Percentiles rank a stretch among this genome's conserved stretches.
Conservation (phyloP, 2,888 invertebrate species). For the Temnothorax unifasciatus region DNA sequence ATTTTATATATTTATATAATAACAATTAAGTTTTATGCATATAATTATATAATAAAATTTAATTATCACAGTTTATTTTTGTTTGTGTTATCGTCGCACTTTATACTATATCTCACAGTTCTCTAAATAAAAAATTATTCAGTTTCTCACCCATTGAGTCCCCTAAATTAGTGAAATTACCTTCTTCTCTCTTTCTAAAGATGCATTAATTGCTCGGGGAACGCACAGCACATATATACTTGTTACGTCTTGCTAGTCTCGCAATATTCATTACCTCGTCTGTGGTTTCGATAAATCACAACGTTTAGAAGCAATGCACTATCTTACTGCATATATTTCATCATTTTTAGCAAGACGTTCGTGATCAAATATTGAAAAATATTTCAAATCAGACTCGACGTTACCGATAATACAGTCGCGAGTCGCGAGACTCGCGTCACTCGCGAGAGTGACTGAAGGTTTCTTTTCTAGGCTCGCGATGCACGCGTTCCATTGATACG, state of each 20-base stretch:
- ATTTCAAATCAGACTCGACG: background rate
- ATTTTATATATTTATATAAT: background rate
- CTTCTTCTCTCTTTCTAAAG: background rate
- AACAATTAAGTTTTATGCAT: background rate
- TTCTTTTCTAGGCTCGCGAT: conserved; percentile 1
- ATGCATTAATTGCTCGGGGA: background rate
- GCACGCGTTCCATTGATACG: conserved; percentile 26
- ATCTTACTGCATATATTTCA: background rate
- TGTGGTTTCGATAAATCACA: background rate
- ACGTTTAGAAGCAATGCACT: background rate
- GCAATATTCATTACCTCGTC: background rate
- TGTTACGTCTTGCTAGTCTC: background rate
- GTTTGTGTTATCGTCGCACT: background rate
- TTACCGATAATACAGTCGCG: conserved; percentile 3
- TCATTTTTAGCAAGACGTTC: background rate
- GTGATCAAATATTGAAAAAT: background rate
- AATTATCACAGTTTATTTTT: background rate
- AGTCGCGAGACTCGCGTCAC: background rate
- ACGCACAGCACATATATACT: background rate
- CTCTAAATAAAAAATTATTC: conserved; percentile 9
- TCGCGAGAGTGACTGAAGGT: background rate
- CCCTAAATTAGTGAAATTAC: background rate
- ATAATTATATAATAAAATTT: background rate
- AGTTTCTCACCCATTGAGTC: background rate
- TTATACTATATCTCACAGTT: background rate